Evolutionary conservation across 2,113 vertebrate species (phyloP).

Genomic region (Corythoichthys intestinalis): DNA sequence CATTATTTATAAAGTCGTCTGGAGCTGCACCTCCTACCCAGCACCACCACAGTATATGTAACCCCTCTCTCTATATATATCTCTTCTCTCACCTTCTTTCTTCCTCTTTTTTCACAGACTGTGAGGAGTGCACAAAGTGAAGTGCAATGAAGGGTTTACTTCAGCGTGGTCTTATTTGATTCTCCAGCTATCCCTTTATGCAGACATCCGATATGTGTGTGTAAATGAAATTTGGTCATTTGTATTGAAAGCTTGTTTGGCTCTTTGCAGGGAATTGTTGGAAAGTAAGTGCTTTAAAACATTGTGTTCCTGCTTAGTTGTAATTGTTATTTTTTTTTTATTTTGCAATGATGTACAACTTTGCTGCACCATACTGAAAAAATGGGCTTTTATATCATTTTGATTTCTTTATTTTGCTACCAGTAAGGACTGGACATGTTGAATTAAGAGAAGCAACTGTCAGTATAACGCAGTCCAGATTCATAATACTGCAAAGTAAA

Average conservation of each 20-base stretch:
- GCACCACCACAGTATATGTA: conserved; percentile 30
- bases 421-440: background rate
- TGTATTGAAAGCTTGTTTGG: conserved; percentile 43
- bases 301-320: background rate
- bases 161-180: background rate
- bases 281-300: conserved; percentile 10
- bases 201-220: background rate
- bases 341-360: background rate
- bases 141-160: background rate
- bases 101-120: conserved; percentile 22
- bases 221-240: conserved; percentile 24
- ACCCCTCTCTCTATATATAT: conserved; percentile 17
- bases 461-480: too few species aligned
- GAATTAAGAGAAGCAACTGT: too few species aligned
- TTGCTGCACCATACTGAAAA: background rate
- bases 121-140: conserved; percentile 8
- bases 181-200: too few species aligned
- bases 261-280: conserved; percentile 7
- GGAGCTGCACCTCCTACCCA: conserved; percentile 59
- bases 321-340: background rate
- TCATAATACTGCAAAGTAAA: too few species aligned
- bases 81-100: conserved; percentile 36
- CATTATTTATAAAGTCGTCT: conserved; percentile 76
- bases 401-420: background rate
- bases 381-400: background rate